These are phyloP conservation scores for Andrena minutula DNA, from an alignment of 2,888 invertebrate species.

Conservation along the genomic window DNA sequence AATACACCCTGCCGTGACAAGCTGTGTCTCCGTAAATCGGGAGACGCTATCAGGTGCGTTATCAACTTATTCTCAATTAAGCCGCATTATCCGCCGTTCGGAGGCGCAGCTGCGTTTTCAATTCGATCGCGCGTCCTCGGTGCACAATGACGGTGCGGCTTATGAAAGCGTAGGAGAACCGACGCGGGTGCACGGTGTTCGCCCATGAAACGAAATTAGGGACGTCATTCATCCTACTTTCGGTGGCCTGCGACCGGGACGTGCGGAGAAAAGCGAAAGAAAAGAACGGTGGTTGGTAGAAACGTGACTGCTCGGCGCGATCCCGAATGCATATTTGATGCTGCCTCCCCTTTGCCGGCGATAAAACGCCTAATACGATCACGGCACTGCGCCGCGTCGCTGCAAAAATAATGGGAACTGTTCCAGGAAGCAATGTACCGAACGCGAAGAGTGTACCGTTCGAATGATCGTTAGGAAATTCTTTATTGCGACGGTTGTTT, in stretches of 20 bases:
- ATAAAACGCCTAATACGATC: constrained; percentile 48
- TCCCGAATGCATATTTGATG: constrained; percentile 43
- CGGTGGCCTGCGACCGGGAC: constrained; percentile 16
- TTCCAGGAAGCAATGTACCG: neutral
- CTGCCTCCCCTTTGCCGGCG: constrained; percentile 1
- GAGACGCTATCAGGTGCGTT: neutral
- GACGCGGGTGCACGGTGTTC: constrained; percentile 1
- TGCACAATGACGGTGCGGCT: constrained; percentile 15
- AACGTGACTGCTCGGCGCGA: constrained; percentile 41
- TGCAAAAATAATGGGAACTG: constrained; percentile 39
- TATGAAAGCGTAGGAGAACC: constrained; percentile 35
- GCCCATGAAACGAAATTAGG: constrained; percentile 47
- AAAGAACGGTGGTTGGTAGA: constrained; percentile 41
- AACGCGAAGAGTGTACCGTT: constrained; percentile 12
- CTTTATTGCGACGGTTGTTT: neutral
- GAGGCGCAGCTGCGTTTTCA: constrained; percentile 23
- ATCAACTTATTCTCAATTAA: constrained; percentile 35
- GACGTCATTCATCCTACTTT: constrained; percentile 57
- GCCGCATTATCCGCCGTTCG: neutral
- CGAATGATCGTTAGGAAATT: constrained; percentile 10
- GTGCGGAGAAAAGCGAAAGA: constrained; percentile 45
- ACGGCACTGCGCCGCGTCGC: constrained; percentile 14
- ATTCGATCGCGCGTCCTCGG: constrained; percentile 1
- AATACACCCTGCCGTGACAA: too few relatives aligned
- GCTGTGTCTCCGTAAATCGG: too few relatives aligned